These are phyloP conservation scores for Nautilus pompilius DNA, from an alignment of 1,140 invertebrate genomes.

Conservation along the genomic window DNA sequence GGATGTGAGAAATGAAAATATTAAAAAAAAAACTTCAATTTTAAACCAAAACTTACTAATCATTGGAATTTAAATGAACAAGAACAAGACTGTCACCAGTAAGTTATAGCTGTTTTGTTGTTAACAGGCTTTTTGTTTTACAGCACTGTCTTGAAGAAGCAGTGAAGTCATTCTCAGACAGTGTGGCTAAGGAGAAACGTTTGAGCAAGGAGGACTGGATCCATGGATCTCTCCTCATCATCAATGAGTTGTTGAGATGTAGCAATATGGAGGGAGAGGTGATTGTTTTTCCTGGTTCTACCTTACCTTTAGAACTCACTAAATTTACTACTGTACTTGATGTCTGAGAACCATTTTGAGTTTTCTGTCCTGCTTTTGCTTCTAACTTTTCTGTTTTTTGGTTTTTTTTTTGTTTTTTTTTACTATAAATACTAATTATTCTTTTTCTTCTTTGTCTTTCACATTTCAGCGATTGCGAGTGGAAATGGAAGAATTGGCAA, in stretches of 20 bases:
- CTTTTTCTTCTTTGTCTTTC: conserved; percentile 7
- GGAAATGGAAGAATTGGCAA: conserved; percentile 49
- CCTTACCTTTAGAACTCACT: too few species aligned
- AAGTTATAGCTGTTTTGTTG: too few species aligned
- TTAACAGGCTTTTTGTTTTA: too few species aligned
- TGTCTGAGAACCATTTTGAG: background rate
- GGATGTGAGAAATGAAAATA: too few species aligned
- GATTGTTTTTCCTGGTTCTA: conserved; percentile 4
- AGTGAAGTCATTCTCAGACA: conserved; percentile 73
- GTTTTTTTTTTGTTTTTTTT: conserved; percentile 1
- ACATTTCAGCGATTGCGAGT: conserved; percentile 38
- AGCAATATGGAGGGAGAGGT: conserved; percentile 84
- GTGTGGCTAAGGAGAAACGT: conserved; percentile 67
- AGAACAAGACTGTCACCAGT: too few species aligned
- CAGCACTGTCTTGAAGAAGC: conserved; percentile 90
- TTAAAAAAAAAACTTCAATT: too few species aligned
- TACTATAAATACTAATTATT: background rate
- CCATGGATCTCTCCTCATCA: conserved; percentile 87
- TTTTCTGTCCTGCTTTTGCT: background rate
- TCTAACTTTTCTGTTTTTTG: background rate
- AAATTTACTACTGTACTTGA: background rate
- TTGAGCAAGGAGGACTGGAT: conserved; percentile 84
- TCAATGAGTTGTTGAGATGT: conserved; percentile 92
- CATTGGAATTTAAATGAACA: too few species aligned
- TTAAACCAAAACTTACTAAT: too few species aligned